Evolutionary conservation across 1,140 invertebrate genomes (phyloP).

Genomic region (Sitodiplosis mosellana): DNA sequence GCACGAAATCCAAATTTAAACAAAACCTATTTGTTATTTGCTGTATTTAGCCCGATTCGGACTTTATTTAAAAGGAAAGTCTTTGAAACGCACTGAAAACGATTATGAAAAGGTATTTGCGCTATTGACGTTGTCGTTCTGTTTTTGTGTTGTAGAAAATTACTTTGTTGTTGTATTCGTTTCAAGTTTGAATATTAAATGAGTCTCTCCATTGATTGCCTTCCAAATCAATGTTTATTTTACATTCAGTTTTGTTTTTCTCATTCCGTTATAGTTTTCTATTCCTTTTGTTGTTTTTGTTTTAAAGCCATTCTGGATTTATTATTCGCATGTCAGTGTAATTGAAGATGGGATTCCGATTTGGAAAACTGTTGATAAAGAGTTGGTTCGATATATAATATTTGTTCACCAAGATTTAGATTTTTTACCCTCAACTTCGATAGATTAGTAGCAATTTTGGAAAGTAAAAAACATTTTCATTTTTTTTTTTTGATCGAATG

Average conservation of each 20-base stretch:
- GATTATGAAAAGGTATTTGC: too few species aligned
- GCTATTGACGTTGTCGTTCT: too few species aligned
- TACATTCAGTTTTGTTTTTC: too few species aligned
- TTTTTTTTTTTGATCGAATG: neutral
- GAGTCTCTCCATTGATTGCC: neutral
- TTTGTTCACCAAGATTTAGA: neutral
- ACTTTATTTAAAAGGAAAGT: too few species aligned
- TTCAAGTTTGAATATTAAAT: conserved; percentile 1
- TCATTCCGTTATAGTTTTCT: too few species aligned
- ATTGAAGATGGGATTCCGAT: neutral
- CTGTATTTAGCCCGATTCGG: neutral
- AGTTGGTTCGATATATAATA: neutral
- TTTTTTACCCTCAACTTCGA: neutral
- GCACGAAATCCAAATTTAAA: neutral
- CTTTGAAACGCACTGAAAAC: too few species aligned
- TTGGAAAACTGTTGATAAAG: neutral
- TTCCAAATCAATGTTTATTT: too few species aligned
- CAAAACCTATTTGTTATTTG: neutral
- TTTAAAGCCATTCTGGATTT: neutral
- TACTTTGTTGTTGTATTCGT: conserved; percentile 1
- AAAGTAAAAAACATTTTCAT: neutral
- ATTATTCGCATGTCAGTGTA: neutral
- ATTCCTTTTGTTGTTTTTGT: neutral
- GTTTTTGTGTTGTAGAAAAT: neutral
- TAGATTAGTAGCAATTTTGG: neutral